Conservation (phyloP, 2,113 vertebrate species). For the Oophaga pumilio region DNA sequence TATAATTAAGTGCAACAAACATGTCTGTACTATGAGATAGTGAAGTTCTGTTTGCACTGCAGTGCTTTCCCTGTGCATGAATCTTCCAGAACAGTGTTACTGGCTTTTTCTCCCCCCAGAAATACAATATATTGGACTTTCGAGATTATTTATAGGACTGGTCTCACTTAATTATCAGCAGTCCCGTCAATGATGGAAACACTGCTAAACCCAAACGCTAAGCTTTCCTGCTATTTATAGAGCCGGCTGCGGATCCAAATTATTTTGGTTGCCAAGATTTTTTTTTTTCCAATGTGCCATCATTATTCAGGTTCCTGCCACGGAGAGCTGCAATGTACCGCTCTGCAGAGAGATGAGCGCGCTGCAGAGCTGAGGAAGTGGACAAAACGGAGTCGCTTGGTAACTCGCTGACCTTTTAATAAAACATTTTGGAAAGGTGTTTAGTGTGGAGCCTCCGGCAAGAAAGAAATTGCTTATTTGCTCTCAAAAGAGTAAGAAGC, state of each 20-base stretch:
- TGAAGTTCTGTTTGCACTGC: too few relatives aligned
- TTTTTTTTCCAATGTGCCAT: slow-evolving; percentile 59
- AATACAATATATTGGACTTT: neutral
- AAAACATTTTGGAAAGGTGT: neutral
- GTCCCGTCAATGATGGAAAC: slow-evolving; percentile 59
- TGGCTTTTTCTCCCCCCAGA: too few relatives aligned
- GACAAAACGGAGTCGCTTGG: neutral
- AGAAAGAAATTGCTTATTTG: neutral
- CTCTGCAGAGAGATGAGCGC: neutral
- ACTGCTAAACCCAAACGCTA: neutral
- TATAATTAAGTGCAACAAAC: neutral
- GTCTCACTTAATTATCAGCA: slow-evolving; percentile 60
- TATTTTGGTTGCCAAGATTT: slow-evolving; percentile 55
- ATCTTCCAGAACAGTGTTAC: too few relatives aligned
- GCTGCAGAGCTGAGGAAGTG: neutral
- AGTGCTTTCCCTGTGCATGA: too few relatives aligned
- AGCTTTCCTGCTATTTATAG: slow-evolving; percentile 68
- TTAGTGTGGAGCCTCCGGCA: neutral
- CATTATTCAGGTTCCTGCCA: slow-evolving; percentile 37
- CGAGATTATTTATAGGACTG: slow-evolving; percentile 62
- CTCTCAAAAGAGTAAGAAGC: neutral
- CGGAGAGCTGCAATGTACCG: neutral
- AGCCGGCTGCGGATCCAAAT: slow-evolving; percentile 58
- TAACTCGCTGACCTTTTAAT: neutral
- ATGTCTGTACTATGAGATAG: too few relatives aligned